Evolutionary conservation across 2,113 vertebrate genomes (phyloP).

Genomic region (Salvelinus namaycush): DNA sequence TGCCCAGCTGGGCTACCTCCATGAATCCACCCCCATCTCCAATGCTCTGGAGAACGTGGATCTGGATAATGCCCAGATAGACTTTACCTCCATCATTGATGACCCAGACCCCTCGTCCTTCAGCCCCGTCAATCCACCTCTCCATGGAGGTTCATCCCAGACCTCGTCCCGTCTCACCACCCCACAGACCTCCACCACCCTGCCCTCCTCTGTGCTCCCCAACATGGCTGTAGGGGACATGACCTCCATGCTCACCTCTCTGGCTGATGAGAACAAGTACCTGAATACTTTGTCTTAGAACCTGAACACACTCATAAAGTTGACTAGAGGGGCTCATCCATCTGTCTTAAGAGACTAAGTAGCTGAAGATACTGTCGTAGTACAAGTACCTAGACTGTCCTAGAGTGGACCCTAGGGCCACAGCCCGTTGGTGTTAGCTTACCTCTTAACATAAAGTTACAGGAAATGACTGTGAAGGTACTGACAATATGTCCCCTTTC

Average conservation of each 20-base stretch:
- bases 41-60: slow-evolving; percentile 93
- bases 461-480: no score
- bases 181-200: slow-evolving; percentile 70
- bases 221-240: slow-evolving; percentile 99
- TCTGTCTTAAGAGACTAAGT: no score
- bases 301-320: not conserved
- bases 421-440: no score
- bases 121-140: slow-evolving; percentile 68
- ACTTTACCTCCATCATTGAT: slow-evolving; percentile 94
- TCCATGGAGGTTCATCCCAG: slow-evolving; percentile 71
- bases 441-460: no score
- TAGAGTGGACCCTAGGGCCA: no score
- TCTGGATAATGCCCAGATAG: slow-evolving; percentile 94
- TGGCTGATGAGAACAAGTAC: slow-evolving; percentile 94
- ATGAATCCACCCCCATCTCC: slow-evolving; percentile 79
- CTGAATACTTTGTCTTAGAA: slow-evolving; percentile 86
- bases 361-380: no score
- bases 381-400: no score
- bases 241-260: slow-evolving; percentile 90
- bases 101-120: slow-evolving; percentile 80
- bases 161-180: slow-evolving; percentile 76
- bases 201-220: slow-evolving; percentile 72
- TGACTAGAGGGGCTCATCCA: no score
- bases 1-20: slow-evolving; percentile 73
- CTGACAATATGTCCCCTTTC: no score